These are phyloP conservation scores for Mellilla xanthometata DNA, from an alignment of 2,888 invertebrate genomes.

Conservation along the genomic window DNA sequence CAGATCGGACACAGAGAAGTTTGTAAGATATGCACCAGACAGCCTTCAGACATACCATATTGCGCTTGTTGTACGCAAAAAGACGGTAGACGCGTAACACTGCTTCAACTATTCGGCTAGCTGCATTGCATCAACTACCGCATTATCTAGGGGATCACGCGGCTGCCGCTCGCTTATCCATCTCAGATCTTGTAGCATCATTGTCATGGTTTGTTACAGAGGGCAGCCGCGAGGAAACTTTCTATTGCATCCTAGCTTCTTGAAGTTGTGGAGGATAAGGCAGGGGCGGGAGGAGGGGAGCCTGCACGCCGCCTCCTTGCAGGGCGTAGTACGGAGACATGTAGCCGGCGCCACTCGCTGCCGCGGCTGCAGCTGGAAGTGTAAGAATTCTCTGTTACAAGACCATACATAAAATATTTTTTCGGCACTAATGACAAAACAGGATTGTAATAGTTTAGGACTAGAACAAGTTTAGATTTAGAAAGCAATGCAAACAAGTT, in stretches of 20 bases:
- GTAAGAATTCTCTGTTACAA: no score
- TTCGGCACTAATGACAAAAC: no score
- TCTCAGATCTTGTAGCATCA: constrained; percentile 30
- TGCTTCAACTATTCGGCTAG: neutral
- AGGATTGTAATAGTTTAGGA: no score
- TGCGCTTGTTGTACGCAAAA: neutral
- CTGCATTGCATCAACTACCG: constrained; percentile 5
- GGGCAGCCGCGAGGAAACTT: constrained; percentile 16
- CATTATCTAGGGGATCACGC: constrained; percentile 13
- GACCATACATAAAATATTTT: no score
- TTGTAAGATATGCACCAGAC: no score
- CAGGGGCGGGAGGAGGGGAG: constrained; percentile 85
- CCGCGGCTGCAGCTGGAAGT: constrained; percentile 66
- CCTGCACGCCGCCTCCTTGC: constrained; percentile 83
- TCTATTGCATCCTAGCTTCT: constrained; percentile 89
- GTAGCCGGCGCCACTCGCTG: constrained; percentile 86
- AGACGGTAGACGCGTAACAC: neutral
- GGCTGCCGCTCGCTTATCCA: constrained; percentile 3
- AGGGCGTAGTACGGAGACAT: constrained; percentile 89
- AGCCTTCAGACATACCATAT: neutral
- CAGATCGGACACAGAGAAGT: no score
- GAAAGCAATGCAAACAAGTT: no score
- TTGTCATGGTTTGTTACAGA: constrained; percentile 19
- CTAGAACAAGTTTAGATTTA: no score
- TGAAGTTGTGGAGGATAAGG: constrained; percentile 87